These are phyloP conservation scores for Apis laboriosa DNA, from an alignment of 1,140 invertebrate species.

Conservation along the genomic window DNA sequence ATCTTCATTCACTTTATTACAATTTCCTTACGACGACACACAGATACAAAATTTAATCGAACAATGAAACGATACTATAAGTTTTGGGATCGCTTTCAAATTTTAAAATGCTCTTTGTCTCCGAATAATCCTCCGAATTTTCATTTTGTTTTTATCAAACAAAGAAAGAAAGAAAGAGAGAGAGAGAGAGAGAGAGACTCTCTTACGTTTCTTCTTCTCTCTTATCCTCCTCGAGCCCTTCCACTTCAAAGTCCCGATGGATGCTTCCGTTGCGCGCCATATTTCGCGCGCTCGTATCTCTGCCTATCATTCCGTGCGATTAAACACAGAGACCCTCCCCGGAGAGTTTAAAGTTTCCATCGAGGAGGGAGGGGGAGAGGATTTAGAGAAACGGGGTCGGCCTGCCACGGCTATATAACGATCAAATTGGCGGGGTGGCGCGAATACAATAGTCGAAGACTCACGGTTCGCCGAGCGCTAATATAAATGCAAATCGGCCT, in stretches of 20 bases:
- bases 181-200: not conserved
- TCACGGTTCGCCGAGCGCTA: constrained; percentile 65
- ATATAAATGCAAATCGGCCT: constrained; percentile 74
- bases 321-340: constrained; percentile 57
- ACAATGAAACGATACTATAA: too few relatives aligned
- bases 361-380: too few relatives aligned
- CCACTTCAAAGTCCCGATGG: constrained; percentile 49
- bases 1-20: too few relatives aligned
- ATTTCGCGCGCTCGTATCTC: constrained; percentile 49
- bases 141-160: too few relatives aligned
- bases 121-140: too few relatives aligned
- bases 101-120: too few relatives aligned
- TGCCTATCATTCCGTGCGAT: constrained; percentile 69
- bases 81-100: too few relatives aligned
- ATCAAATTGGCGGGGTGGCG: constrained; percentile 56
- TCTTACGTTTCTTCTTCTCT: constrained; percentile 41
- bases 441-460: constrained; percentile 64
- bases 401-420: constrained; percentile 37
- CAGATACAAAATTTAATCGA: too few relatives aligned
- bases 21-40: too few relatives aligned
- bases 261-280: constrained; percentile 13
- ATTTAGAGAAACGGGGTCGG: constrained; percentile 3
- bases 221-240: not conserved
- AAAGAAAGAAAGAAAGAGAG: too few relatives aligned
- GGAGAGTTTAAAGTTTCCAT: constrained; percentile 62